phyloP scores from a whole-genome alignment of 1,140 invertebrate genomes.

The Drosophila paulistorum region DNA sequence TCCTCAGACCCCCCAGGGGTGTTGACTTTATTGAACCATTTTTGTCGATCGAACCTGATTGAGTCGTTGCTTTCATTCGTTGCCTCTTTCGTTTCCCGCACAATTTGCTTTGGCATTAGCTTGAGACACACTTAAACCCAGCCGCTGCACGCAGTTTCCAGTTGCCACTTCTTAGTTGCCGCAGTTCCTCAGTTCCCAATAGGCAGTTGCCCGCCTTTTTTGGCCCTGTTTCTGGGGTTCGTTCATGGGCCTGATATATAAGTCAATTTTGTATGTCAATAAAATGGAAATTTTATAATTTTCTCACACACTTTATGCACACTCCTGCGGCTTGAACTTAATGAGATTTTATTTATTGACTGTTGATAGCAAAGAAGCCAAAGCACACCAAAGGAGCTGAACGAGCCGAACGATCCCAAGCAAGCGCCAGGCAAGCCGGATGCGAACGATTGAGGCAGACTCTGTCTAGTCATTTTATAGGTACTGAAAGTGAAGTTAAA shows the following conservation, averaged over 20 bases:
- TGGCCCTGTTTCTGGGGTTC: not conserved
- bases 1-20: constrained; percentile 26
- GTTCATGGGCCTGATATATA: constrained; percentile 56
- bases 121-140: constrained; percentile 70
- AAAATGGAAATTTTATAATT: constrained; percentile 82
- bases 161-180: not conserved
- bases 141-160: constrained; percentile 49
- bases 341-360: constrained; percentile 79
- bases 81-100: constrained; percentile 22
- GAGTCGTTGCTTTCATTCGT: constrained; percentile 47
- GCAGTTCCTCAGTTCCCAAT: constrained; percentile 1
- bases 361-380: constrained; percentile 53
- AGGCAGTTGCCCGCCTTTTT: not conserved
- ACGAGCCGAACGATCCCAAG: not conserved
- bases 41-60: constrained; percentile 72
- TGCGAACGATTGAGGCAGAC: not conserved
- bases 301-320: constrained; percentile 40
- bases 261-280: constrained; percentile 79
- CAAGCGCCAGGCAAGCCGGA: not conserved
- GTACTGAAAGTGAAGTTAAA: constrained; percentile 8
- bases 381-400: not conserved
- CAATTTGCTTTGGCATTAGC: constrained; percentile 43
- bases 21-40: constrained; percentile 80
- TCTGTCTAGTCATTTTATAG: constrained; percentile 13
- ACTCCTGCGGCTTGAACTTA: constrained; percentile 63